Conservation (phyloP, 2,888 invertebrate genomes). For the Limnephilus lunatus region DNA sequence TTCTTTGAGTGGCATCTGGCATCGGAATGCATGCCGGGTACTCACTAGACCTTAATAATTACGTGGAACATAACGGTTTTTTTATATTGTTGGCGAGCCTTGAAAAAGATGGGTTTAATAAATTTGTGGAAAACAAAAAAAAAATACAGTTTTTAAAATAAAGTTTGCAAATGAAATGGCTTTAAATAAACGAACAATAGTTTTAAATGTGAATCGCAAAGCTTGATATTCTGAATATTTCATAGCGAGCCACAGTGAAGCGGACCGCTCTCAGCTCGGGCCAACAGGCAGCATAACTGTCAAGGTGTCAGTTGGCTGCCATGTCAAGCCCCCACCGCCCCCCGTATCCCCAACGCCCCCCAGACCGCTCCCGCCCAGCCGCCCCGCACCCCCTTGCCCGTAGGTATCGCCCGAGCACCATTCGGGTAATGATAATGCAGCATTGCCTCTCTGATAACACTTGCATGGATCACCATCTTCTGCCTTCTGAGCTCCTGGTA, state of each 20-base stretch:
- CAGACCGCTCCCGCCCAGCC: conserved; percentile 41
- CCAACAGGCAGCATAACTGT: conserved; percentile 66
- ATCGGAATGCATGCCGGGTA: background rate
- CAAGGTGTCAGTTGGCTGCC: conserved; percentile 67
- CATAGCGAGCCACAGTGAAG: conserved; percentile 48
- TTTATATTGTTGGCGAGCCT: background rate
- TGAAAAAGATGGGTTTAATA: background rate
- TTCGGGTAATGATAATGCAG: conserved; percentile 47
- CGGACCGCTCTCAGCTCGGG: conserved; percentile 53
- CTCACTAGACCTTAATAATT: background rate
- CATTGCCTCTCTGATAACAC: conserved; percentile 31
- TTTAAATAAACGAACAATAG: background rate
- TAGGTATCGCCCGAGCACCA: conserved; percentile 44
- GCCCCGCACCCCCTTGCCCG: conserved; percentile 33
- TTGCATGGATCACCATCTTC: conserved; percentile 30
- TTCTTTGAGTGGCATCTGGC: background rate
- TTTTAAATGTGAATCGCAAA: conserved; percentile 14
- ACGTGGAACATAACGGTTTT: background rate
- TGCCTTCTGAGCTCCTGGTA: conserved; percentile 24
- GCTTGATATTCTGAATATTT: conserved; percentile 41
- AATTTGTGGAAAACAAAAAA: background rate
- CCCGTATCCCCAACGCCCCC: conserved; percentile 17
- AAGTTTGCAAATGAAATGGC: background rate
- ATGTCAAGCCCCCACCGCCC: conserved; percentile 63
- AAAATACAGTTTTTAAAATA: background rate